These are phyloP conservation scores for Galerucella pusilla DNA, from an alignment of 2,888 invertebrate species.

Conservation along the genomic window DNA sequence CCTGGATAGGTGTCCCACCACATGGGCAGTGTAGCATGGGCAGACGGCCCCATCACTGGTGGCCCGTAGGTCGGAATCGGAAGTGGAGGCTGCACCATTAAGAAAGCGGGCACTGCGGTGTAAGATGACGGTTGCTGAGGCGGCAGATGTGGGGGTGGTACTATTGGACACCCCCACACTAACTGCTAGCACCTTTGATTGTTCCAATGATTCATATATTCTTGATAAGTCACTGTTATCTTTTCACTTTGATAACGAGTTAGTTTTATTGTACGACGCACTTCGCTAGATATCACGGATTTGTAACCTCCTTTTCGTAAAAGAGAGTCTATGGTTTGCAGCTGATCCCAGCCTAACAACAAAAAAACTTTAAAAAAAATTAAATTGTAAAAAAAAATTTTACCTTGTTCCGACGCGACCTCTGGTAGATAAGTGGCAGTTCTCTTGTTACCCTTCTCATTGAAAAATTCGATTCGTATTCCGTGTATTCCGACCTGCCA, in stretches of 20 bases:
- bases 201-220: slow-evolving; percentile 78
- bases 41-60: slow-evolving; percentile 43
- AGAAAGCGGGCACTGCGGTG: slow-evolving; percentile 51
- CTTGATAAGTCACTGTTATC: slow-evolving; percentile 88
- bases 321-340: slow-evolving; percentile 97
- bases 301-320: slow-evolving; percentile 97
- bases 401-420: slow-evolving; percentile 98
- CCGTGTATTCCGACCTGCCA: slow-evolving; percentile 98
- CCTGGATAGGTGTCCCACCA: slow-evolving; percentile 61
- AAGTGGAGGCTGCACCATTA: slow-evolving; percentile 62
- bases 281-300: slow-evolving; percentile 87
- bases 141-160: slow-evolving; percentile 56
- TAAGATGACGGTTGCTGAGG: slow-evolving; percentile 23
- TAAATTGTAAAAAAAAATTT: slow-evolving; percentile 6
- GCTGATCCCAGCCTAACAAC: slow-evolving; percentile 93
- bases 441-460: slow-evolving; percentile 91
- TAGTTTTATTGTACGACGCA: slow-evolving; percentile 89
- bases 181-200: slow-evolving; percentile 80
- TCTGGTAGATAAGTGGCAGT: slow-evolving; percentile 99
- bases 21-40: slow-evolving; percentile 54
- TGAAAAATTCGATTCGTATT: slow-evolving; percentile 96
- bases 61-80: slow-evolving; percentile 45
- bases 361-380: slow-evolving; percentile 1
- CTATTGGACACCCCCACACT: slow-evolving; percentile 67
- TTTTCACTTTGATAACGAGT: slow-evolving; percentile 98